Evolutionary conservation across 2,888 invertebrate genomes (phyloP).

Genomic region (Microctonus hyperodae): DNA sequence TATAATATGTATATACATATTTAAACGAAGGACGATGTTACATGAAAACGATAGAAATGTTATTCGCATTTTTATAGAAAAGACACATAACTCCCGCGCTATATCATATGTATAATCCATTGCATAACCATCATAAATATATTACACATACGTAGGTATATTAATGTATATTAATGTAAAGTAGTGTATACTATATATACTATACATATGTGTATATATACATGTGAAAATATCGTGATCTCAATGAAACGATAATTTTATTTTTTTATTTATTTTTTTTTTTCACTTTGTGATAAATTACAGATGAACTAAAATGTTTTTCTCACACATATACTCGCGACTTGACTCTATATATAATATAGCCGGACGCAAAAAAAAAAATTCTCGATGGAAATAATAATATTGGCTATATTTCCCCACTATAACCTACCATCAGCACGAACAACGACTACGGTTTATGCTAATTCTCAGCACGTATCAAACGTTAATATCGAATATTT

Average conservation of each 20-base stretch:
- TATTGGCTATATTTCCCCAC: not conserved
- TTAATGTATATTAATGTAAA: not conserved
- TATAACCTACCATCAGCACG: not conserved
- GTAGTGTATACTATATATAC: too few relatives aligned
- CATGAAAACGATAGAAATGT: constrained; percentile 44
- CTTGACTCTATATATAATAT: too few relatives aligned
- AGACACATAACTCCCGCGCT: constrained; percentile 2
- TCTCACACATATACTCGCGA: too few relatives aligned
- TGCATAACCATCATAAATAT: constrained; percentile 8
- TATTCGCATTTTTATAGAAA: constrained; percentile 33
- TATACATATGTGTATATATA: not conserved
- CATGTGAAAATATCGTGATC: not conserved
- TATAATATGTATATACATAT: constrained; percentile 25
- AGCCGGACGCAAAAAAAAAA: too few relatives aligned
- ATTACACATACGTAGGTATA: not conserved
- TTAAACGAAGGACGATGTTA: constrained; percentile 34
- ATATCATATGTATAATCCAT: not conserved
- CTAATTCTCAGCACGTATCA: constrained; percentile 58
- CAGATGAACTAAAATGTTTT: not conserved
- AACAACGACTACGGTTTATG: constrained; percentile 53
- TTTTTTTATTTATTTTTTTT: not conserved
- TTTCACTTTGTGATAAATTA: not conserved
- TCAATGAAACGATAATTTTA: not conserved
- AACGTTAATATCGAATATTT: constrained; percentile 62
- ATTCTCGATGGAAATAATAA: not conserved